Conservation (phyloP, 1,140 invertebrate genomes). For the Zaprionus davidi region DNA sequence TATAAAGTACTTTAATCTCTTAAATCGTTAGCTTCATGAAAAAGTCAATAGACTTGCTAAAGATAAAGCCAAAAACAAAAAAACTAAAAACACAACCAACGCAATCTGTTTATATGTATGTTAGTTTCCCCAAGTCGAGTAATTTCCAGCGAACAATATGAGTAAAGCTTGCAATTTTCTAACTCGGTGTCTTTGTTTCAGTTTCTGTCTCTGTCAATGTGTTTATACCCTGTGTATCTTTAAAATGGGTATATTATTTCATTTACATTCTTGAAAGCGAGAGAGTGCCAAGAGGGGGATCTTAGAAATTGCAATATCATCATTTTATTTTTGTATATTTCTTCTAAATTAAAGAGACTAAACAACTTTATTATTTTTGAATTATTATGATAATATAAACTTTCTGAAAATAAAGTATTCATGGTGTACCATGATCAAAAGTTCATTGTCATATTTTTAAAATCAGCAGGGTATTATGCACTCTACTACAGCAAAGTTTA, state of each 20-base stretch:
- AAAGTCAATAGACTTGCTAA: constrained; percentile 20
- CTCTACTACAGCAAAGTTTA: background rate
- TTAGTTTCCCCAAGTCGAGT: constrained; percentile 6
- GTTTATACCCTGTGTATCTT: background rate
- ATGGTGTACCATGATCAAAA: no score
- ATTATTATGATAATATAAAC: no score
- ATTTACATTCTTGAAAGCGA: background rate
- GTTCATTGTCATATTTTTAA: no score
- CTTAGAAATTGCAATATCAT: background rate
- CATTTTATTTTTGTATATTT: background rate
- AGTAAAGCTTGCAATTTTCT: constrained; percentile 63
- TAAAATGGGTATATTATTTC: background rate
- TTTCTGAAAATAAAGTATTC: no score
- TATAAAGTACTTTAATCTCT: constrained; percentile 2
- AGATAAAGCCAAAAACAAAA: constrained; percentile 6
- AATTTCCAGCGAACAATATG: constrained; percentile 42
- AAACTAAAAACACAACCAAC: constrained; percentile 26
- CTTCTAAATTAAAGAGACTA: background rate
- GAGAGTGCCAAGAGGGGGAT: background rate
- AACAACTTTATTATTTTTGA: no score
- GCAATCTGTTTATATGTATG: constrained; percentile 24
- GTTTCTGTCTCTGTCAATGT: constrained; percentile 18
- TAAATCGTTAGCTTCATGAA: background rate
- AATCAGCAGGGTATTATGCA: background rate
- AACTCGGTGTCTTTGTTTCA: constrained; percentile 38